Evolutionary conservation across 2,888 invertebrate genomes (phyloP), one percentile per base, ranked within the genome.

Genomic region (Scotopteryx bipunctaria): DNA sequence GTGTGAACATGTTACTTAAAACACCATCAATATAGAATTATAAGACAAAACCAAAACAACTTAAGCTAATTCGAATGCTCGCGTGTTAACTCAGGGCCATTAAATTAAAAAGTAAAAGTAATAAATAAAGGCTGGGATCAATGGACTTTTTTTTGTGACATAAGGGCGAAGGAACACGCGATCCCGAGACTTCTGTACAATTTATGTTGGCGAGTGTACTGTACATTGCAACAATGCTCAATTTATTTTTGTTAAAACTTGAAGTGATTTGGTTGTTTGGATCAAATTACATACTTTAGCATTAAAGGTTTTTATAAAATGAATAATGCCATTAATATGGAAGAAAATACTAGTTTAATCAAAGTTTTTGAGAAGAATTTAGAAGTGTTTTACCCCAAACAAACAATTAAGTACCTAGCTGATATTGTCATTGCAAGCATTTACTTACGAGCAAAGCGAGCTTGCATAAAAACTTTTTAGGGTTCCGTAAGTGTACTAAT

Each of bases 21-120:
- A n/a, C n/a, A n/a, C n/a, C n/a, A n/a, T n/a, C n/a, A n/a, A n/a
- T n/a, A n/a, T n/a, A n/a, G n/a, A n/a, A n/a, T n/a, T n/a, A n/a
- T n/a, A n/a, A n/a, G n/a, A n/a, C n/a, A n/a, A n/a, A n/a, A n/a
- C n/a, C n/a, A n/a, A 47, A 57, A 40, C 54, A 52, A 48, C 54
- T 59, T 55, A 51, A 32, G 61, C 66, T 70, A 73, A 73, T 71
- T 64, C 63, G 61, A 54, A 64, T 54, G 67, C 55, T 77, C 66
- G 77, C 78, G 78, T 79, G 78, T 64, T 65, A 64, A 67, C 59
- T 64, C 58, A 44, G 53, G 57, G 61, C 71, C 71, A 68, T 76
- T 75, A 74, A 76, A 71, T 76, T 75, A 74, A 78, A 78, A 78
- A 77, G 77, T 76, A 77, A 78, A 72, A 73, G 73, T 73, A 65